Conservation (phyloP, 2,888 invertebrate species). For the Dryobotodes eremita region DNA sequence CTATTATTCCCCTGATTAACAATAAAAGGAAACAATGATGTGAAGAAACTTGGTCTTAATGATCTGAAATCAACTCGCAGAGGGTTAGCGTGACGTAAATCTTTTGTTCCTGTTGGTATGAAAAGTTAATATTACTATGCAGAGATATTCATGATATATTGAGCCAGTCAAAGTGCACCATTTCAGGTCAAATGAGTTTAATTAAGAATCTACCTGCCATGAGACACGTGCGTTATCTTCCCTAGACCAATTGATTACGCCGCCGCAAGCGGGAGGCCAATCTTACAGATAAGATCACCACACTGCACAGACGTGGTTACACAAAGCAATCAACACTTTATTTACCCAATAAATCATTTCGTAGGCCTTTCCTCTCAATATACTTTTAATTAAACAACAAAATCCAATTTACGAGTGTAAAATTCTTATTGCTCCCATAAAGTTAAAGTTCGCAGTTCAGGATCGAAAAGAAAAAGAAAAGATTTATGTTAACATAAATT, state of each 20-base stretch:
- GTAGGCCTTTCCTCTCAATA: constrained; percentile 29
- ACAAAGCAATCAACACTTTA: constrained; percentile 45
- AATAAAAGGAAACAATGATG: no score
- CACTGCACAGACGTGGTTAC: constrained; percentile 9
- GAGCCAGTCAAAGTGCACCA: background rate
- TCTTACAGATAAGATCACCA: constrained; percentile 40
- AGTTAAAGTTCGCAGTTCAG: constrained; percentile 60
- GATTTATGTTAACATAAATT: constrained; percentile 66
- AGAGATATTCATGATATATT: background rate
- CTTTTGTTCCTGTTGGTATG: background rate
- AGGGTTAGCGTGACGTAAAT: background rate
- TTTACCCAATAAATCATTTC: constrained; percentile 46
- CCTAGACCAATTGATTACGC: constrained; percentile 11
- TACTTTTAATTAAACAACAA: constrained; percentile 57
- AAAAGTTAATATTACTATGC: background rate
- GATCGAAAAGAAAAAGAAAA: constrained; percentile 52
- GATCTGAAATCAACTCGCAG: background rate
- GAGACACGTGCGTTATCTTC: constrained; percentile 3
- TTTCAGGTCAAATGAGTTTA: background rate
- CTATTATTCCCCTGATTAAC: no score
- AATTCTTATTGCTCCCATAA: constrained; percentile 55
- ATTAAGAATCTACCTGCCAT: background rate
- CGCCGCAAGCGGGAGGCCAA: constrained; percentile 33
- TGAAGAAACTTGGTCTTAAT: background rate
- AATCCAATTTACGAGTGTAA: constrained; percentile 41